phyloP scores from a whole-genome alignment of 2,797 vertebrate species.

The Lemur catta region DNA sequence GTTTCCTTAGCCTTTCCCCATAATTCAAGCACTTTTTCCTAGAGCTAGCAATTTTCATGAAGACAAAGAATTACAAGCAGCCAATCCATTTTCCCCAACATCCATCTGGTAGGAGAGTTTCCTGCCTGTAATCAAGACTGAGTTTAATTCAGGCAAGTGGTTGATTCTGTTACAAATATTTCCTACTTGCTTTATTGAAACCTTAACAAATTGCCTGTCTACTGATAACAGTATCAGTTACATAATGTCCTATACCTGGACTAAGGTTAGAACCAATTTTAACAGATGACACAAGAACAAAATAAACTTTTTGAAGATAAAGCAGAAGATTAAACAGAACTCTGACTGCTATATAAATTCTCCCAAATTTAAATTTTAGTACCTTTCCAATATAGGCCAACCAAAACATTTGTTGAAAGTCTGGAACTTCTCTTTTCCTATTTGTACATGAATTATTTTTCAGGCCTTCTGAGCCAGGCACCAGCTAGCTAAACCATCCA shows the following conservation, averaged over 20 bases:
- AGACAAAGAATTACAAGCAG: neutral
- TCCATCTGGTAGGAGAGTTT: neutral
- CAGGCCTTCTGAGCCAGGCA: neutral
- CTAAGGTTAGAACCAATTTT: neutral
- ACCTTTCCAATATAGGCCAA: neutral
- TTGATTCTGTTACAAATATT: neutral
- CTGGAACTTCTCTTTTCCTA: neutral
- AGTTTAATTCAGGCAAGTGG: neutral
- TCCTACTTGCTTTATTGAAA: neutral
- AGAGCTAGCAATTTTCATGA: neutral
- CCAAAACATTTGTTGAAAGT: neutral
- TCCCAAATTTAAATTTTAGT: neutral
- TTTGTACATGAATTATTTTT: conserved; percentile 13
- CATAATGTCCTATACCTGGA: neutral
- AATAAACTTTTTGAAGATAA: neutral
- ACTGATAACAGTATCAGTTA: neutral
- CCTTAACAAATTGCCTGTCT: neutral
- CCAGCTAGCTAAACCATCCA: conserved; percentile 15
- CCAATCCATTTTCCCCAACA: neutral
- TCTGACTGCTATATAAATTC: neutral
- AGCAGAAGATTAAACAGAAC: neutral
- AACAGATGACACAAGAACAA: neutral
- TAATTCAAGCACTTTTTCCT: neutral
- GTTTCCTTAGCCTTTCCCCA: neutral
- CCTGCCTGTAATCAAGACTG: neutral